Base-by-base conservation (phyloP, 2,888 invertebrate species). In the Dione vanillae region DNA sequence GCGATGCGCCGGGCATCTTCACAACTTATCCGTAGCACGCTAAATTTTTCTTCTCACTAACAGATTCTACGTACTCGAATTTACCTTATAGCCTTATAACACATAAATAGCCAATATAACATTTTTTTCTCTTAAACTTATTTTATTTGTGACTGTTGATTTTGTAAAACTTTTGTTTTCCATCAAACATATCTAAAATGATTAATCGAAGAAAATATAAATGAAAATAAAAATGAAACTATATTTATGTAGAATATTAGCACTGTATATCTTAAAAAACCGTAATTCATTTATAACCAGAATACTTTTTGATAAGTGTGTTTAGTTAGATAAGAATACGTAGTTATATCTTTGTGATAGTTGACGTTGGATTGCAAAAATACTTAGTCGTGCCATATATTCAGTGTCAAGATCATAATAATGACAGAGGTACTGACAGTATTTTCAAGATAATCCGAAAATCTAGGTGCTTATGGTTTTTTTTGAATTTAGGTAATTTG, bases 401-500 rank as follows among this genome's bases (percentile, higher is more conserved):
- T 64, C 54, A 64, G 20, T 54, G 54, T 64, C 62, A 69, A 54
- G 62, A 69, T 69, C 62, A 52, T 64, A 64, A 56, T 51, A 56
- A 49, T 56, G 61, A 61, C 52, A 61, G 47, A 49, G 27, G 27
- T 27, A 27, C 27, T 27, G 27, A 27, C 27, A 37, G 45, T 62
- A 62, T 67, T 49, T 52, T 43, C 43, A 37, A 47, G 51, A 52
- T 62, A 41, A 67, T 67, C 51, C 51, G 40, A 54, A 65, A 45
- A 72, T 52, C 58, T 70, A 27, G 52, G 61, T 70, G 65, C 59
- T 70, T 67, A 67, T 52, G 37, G 43, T 51, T 66, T 40, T 70
- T 65, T 59, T 65, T 56, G 58, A 70, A 73, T 82, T 81, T 77
- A 80, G 78, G 76, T 77, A 78, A 73, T 76, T 75, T 84, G 87